Percentiles rank a stretch among this genome's conserved stretches.
Conservation (phyloP, 1,140 invertebrate genomes). For the Mercenaria mercenaria region DNA sequence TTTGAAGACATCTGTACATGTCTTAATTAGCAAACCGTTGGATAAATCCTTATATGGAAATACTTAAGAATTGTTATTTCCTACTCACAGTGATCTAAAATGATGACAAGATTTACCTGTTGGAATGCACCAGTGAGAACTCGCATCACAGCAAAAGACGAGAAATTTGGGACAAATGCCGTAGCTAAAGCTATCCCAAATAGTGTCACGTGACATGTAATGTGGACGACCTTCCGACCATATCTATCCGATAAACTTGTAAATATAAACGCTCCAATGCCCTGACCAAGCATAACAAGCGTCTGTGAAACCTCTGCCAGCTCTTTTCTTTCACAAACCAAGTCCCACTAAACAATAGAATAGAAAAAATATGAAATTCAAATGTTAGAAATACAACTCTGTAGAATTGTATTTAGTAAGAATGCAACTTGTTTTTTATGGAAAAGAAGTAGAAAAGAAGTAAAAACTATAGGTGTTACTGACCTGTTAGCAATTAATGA, state of each 20-base stretch:
- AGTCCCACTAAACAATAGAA: constrained; percentile 76
- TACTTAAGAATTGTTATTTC: too few relatives aligned
- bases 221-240: constrained; percentile 75
- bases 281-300: constrained; percentile 73
- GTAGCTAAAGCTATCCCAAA: constrained; percentile 70
- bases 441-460: too few relatives aligned
- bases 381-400: background rate
- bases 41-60: too few relatives aligned
- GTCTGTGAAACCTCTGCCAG: constrained; percentile 75
- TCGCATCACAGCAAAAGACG: constrained; percentile 72
- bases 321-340: constrained; percentile 76
- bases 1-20: too few relatives aligned
- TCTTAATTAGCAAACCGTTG: too few relatives aligned
- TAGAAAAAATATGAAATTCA: too few relatives aligned
- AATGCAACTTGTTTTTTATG: too few relatives aligned
- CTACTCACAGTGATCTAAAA: too few relatives aligned
- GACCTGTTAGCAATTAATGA: too few relatives aligned
- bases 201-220: constrained; percentile 76
- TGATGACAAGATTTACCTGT: constrained; percentile 80
- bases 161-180: constrained; percentile 72
- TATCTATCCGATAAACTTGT: constrained; percentile 73
- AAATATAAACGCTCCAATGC: constrained; percentile 71
- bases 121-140: constrained; percentile 77
- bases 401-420: background rate
- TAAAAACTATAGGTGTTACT: too few relatives aligned